phyloP scores from a whole-genome alignment of 2,113 vertebrate genomes.

The Ptilorrhoa leucosticta region DNA sequence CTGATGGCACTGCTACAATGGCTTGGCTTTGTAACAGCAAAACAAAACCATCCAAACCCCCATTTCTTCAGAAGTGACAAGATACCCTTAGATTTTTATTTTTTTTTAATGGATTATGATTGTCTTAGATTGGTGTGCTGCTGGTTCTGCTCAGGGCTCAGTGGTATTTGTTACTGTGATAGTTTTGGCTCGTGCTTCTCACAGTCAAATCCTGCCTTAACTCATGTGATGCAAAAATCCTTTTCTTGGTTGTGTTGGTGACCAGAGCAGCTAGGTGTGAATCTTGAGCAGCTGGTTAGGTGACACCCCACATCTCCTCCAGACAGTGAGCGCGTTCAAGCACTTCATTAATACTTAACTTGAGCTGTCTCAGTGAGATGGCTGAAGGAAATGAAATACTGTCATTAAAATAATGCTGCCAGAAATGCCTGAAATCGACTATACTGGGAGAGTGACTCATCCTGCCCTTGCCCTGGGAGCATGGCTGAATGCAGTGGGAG shows the following conservation, averaged over 20 bases:
- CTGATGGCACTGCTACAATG: neutral
- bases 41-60: neutral
- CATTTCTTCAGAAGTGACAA: neutral
- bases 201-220: neutral
- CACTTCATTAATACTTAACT: conserved; percentile 6
- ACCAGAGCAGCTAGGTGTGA: neutral
- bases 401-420: neutral
- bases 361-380: neutral
- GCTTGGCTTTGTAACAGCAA: neutral
- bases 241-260: neutral
- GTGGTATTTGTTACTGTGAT: neutral
- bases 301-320: neutral
- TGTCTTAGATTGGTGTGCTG: neutral
- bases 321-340: neutral
- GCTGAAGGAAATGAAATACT: neutral
- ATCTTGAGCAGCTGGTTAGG: neutral
- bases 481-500: neutral
- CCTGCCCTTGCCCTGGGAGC: neutral
- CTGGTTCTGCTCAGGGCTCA: neutral
- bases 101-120: neutral
- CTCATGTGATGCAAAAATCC: neutral
- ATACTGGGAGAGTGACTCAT: neutral
- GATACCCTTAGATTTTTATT: neutral
- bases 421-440: neutral
- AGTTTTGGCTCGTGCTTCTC: neutral